Conservation (phyloP, 2,888 invertebrate genomes). For the Steinernema carpocapsae region DNA sequence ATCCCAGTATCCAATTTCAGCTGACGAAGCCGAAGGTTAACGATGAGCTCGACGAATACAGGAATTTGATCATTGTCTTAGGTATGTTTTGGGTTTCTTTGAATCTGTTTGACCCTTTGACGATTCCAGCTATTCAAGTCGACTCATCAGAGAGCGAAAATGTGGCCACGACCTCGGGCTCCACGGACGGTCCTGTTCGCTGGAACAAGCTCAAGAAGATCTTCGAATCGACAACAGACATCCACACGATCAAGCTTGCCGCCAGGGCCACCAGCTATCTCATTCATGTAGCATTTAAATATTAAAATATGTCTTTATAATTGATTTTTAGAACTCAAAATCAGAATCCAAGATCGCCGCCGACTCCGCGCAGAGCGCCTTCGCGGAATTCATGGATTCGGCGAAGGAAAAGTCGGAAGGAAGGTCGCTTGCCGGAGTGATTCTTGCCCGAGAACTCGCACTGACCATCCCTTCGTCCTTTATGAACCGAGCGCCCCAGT, state of each 20-base stretch:
- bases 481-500: constrained; percentile 73
- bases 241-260: constrained; percentile 82
- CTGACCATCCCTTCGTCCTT: constrained; percentile 95
- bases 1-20: too few relatives aligned
- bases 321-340: constrained; percentile 74
- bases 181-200: background rate
- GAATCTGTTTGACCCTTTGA: background rate
- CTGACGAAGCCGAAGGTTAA: too few relatives aligned
- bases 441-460: constrained; percentile 89
- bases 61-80: background rate
- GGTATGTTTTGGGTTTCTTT: background rate
- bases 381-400: constrained; percentile 14
- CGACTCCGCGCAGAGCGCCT: constrained; percentile 33
- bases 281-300: constrained; percentile 74
- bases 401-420: background rate
- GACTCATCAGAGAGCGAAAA: background rate
- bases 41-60: background rate
- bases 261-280: constrained; percentile 92
- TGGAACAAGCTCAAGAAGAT: constrained; percentile 4
- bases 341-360: constrained; percentile 77
- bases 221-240: background rate
- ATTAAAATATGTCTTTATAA: too few relatives aligned
- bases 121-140: background rate
- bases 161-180: background rate
- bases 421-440: constrained; percentile 47